Base-by-base conservation (phyloP, 2,797 vertebrate genomes). In the Hozukius guyotensis region DNA sequence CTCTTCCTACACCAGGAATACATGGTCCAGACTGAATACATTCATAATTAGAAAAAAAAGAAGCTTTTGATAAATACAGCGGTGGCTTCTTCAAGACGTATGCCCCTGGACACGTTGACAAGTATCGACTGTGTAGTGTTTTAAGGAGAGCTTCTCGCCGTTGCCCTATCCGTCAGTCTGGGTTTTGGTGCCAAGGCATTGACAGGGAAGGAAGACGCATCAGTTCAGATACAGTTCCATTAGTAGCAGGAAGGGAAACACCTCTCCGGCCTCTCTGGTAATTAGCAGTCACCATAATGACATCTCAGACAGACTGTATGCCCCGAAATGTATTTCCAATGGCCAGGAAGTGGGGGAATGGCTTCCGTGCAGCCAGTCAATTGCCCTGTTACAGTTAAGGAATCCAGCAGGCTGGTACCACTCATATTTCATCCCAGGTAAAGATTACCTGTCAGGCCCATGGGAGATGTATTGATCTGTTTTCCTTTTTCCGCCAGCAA, bases 391-490 rank as follows among this genome's bases (percentile, higher is more conserved):
- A 95, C 95, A 95, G 96, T 96, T 94, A 95, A 96, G 94, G 94
- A 95, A 95, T 96, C 94, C 94, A 88, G 93, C 91, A 74, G 92
- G 92, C 92, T 80, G 91, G 93, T 94, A 90, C 89, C 89, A 86
- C 94, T 96, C 95, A 96, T 96, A 96, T 96, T 96, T 96, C 95
- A 96, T 95, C 93, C 92, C 88, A 92, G 94, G 95, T 96, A 96
- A 96, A 96, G 96, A 96, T 96, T 96, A 96, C 94, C 95, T 96
- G 96, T 96, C 96, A 96, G 93, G 78, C 94, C 94, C 94, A 94
- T 92, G 94, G 95, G 95, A 96, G 95, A 96, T 96, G 95, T 95
- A 96, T 96, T 96, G 96, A 96, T 96, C 95, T 96, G 95, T 96
- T 96, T 96, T 95, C 94, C 94, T 96, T 96, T 96, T 96, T 96